These are phyloP conservation scores for Hyperoplus immaculatus DNA, from an alignment of 2,797 vertebrate genomes.

Conservation along the genomic window DNA sequence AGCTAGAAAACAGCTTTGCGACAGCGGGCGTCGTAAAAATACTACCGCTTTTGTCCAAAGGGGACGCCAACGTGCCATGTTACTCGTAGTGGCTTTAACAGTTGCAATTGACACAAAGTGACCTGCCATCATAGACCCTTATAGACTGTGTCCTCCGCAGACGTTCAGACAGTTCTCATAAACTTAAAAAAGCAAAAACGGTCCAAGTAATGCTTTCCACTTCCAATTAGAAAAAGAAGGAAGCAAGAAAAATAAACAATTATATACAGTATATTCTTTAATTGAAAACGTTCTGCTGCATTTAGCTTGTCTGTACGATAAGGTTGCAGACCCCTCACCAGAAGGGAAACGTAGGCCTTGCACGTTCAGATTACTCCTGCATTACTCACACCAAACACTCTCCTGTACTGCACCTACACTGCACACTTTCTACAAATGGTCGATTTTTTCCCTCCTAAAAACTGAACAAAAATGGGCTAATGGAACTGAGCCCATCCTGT, in stretches of 20 bases:
- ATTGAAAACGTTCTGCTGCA: neutral
- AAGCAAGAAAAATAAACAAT: neutral
- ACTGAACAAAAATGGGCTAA: constrained; percentile 48
- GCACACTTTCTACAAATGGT: constrained; percentile 33
- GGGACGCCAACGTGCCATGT: no score
- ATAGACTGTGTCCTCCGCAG: neutral
- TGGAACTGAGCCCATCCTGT: constrained; percentile 24
- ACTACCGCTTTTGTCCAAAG: no score
- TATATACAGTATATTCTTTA: no score
- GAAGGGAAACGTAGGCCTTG: constrained; percentile 1
- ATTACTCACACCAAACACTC: constrained; percentile 19
- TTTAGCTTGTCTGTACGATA: neutral
- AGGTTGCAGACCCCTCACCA: neutral
- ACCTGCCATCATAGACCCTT: neutral
- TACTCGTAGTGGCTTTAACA: no score
- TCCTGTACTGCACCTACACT: constrained; percentile 12
- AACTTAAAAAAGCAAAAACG: neutral
- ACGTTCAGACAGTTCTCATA: neutral
- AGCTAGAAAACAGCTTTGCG: no score
- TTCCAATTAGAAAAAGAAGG: neutral
- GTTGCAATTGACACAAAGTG: neutral
- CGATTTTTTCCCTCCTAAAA: neutral
- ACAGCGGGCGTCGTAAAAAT: no score
- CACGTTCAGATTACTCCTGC: neutral
- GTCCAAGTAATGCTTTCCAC: neutral